Base-by-base conservation (phyloP, 2,797 vertebrate genomes). In the Dendrocincla fuliginosa region DNA sequence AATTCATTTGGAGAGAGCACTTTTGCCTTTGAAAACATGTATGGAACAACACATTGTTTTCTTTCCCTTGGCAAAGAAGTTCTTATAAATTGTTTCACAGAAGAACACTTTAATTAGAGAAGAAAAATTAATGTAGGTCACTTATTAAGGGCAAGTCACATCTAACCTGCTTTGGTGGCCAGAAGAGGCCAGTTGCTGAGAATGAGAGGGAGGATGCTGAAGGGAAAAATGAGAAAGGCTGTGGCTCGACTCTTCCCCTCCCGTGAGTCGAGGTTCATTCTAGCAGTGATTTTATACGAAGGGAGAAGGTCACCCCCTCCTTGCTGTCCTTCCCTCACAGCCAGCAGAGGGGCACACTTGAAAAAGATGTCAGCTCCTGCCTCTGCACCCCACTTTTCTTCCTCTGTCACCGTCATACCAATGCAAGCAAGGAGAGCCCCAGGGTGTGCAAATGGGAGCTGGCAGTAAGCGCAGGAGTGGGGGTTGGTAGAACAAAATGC, bases 101-200 rank as follows among this genome's bases (percentile, higher is more conserved):
- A 74, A 69, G 16, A 84, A 57, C 77, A 94, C 75, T 96, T 96
- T 93, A 88, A 93, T 92, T 92, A 60, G 87, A 77, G 93, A 91
- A 81, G 33, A 92, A 87, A 96, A 94, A 90, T 78, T 87, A 96
- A 93, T 89, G 74, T 81, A 95, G 92, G 60, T 68, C 46, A 60
- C 42, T 91, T 91, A 78, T 59, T 91, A 73, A 67, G 91, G 73
- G 55, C 90, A 89, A 85, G 71, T 46, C 60, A 85, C 11, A 5
- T 87, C 82, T 93, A 90, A 96, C 93, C 87, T 94, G 88, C 83
- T 96, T 94, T 1, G 0, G 89, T 39, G 47, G 39, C 71, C 84
- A 87, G 84, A 90, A 86, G 85, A 94, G 82, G 77, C 52, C 75
- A 71, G 18, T 78, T 85, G 42, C 70, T 78, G 93, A 84, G 74